A percentile compares a stretch with the other conserved stretches of the same genome.
Evolutionary conservation across 1,140 invertebrate species (phyloP).

Genomic region (Probaryconus sp.): DNA sequence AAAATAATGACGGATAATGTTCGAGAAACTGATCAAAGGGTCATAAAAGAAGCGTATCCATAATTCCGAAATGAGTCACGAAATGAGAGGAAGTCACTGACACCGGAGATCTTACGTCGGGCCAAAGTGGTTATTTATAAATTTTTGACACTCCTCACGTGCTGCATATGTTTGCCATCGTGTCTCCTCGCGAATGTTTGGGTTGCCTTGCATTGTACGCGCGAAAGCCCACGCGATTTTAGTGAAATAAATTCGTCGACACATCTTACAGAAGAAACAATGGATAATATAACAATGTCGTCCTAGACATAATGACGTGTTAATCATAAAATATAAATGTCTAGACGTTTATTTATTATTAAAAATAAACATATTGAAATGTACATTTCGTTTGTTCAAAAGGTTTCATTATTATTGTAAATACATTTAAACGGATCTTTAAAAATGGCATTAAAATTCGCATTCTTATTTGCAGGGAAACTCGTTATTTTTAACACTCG

Average conservation of each 20-base stretch:
- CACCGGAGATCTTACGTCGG: conserved; percentile 19
- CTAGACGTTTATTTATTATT: conserved; percentile 1
- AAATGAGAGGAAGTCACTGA: conserved; percentile 50
- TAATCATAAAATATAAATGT: background rate
- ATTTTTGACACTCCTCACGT: conserved; percentile 52
- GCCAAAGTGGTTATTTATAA: conserved; percentile 52
- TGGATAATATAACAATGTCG: conserved; percentile 26
- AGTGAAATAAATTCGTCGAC: conserved; percentile 19
- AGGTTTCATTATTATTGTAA: too few relatives aligned
- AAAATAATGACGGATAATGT: conserved; percentile 47
- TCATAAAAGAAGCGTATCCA: conserved; percentile 43
- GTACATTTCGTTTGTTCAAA: too few relatives aligned
- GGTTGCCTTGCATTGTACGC: conserved; percentile 10
- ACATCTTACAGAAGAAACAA: conserved; percentile 35
- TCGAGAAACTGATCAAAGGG: conserved; percentile 34
- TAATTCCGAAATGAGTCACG: conserved; percentile 17
- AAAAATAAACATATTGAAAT: background rate
- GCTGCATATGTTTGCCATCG: conserved; percentile 22
- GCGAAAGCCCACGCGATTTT: conserved; percentile 39
- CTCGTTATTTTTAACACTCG: too few relatives aligned
- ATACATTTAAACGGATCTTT: too few relatives aligned
- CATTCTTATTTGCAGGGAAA: too few relatives aligned
- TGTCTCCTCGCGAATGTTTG: conserved; percentile 19
- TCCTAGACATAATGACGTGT: conserved; percentile 11
- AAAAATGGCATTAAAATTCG: too few relatives aligned